phyloP scores from a whole-genome alignment of 2,888 invertebrate species.

The Aromia moschata region DNA sequence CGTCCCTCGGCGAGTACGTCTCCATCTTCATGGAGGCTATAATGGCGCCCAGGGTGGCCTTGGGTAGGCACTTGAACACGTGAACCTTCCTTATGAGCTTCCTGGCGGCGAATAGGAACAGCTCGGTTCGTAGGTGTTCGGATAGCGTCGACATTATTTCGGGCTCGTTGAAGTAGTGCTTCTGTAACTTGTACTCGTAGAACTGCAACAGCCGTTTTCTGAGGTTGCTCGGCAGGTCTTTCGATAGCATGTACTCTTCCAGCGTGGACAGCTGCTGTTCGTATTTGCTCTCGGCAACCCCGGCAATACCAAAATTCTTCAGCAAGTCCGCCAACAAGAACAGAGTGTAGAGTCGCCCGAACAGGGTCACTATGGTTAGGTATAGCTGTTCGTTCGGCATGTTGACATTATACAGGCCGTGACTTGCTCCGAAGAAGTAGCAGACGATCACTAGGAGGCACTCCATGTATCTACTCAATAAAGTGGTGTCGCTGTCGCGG shows the following conservation, averaged over 20 bases:
- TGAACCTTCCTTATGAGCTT: constrained; percentile 63
- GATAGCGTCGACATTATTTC: constrained; percentile 50
- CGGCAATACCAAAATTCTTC: constrained; percentile 47
- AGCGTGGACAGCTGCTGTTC: constrained; percentile 64
- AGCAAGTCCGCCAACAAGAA: constrained; percentile 48
- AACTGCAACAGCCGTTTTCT: constrained; percentile 63
- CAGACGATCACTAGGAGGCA: constrained; percentile 45
- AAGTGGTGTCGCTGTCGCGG: neutral
- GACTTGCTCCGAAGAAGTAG: constrained; percentile 50
- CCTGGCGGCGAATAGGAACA: constrained; percentile 62
- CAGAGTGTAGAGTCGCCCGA: constrained; percentile 50
- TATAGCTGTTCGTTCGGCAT: constrained; percentile 41
- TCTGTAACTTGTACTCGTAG: constrained; percentile 66
- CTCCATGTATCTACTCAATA: constrained; percentile 24
- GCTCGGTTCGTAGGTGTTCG: constrained; percentile 60
- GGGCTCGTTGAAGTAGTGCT: constrained; percentile 66
- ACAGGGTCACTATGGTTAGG: constrained; percentile 41
- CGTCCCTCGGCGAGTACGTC: constrained; percentile 50
- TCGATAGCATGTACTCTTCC: constrained; percentile 66
- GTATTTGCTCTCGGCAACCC: constrained; percentile 59
- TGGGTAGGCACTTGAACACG: constrained; percentile 61
- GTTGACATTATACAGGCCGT: constrained; percentile 36
- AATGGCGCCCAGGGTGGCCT: constrained; percentile 52
- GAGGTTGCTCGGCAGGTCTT: constrained; percentile 64
- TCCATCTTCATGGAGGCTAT: constrained; percentile 28